A percentile compares a stretch with the other conserved stretches of the same genome.
phyloP scores from a whole-genome alignment of 30 jellyfish, hydroid and myxozoan species.

The Turritopsis rubra region DNA sequence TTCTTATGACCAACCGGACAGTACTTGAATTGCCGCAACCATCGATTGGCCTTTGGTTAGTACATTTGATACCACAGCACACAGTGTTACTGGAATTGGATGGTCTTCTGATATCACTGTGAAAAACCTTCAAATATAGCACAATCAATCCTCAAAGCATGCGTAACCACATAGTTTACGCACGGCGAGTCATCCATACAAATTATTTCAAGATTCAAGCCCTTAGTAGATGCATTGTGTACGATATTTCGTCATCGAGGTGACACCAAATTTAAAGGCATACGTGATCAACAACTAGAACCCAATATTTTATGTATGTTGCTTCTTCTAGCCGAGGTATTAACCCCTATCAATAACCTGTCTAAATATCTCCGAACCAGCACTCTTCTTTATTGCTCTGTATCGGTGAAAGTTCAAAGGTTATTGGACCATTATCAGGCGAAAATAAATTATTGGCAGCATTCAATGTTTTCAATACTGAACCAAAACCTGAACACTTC shows the following conservation, averaged over 20 bases:
- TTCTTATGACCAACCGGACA: not conserved
- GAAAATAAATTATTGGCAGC: not conserved
- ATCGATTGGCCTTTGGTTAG: not conserved
- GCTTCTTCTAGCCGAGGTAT: conserved; percentile 4
- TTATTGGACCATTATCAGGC: not conserved
- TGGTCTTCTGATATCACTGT: not conserved
- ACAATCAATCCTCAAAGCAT: conserved; percentile 9
- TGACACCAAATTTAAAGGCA: conserved; percentile 1
- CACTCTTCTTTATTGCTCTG: not conserved
- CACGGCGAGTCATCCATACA: conserved; percentile 5
- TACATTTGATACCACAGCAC: not conserved
- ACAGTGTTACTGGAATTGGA: not conserved
- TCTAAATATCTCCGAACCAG: conserved; percentile 3
- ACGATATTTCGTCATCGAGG: not conserved
- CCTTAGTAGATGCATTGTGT: conserved; percentile 10
- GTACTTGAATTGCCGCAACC: conserved; percentile 9
- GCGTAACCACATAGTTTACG: conserved; percentile 2
- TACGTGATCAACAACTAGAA: not conserved
- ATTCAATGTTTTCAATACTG: not conserved
- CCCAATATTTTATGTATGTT: not conserved
- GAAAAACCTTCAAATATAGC: not conserved
- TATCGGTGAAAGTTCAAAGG: not conserved
- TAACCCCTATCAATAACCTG: conserved; percentile 2
- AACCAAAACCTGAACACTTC: not conserved
- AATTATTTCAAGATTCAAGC: not conserved